phyloP scores from a whole-genome alignment of 2,888 invertebrate species.

The Cerastis leucographa region DNA sequence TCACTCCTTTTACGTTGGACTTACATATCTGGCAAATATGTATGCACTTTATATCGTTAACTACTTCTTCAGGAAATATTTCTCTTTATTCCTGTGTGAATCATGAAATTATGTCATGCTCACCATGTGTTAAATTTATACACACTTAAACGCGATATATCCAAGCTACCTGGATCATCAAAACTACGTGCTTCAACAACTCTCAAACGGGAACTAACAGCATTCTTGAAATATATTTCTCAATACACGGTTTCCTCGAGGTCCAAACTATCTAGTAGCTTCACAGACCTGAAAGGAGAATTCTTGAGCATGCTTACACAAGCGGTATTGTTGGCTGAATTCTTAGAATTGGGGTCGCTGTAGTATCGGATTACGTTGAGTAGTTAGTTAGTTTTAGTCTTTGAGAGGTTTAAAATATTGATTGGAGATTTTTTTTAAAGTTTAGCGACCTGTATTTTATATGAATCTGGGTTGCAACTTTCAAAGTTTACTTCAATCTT shows the following conservation, averaged over 20 bases:
- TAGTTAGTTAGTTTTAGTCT: too few species aligned
- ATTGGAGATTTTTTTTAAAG: background rate
- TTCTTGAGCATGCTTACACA: conserved; percentile 46
- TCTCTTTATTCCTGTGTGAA: background rate
- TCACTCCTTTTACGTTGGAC: background rate
- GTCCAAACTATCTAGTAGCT: conserved; percentile 19
- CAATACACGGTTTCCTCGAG: conserved; percentile 31
- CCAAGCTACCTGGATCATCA: background rate
- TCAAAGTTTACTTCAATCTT: background rate
- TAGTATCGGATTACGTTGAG: background rate
- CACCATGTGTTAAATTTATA: background rate
- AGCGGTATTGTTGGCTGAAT: conserved; percentile 47
- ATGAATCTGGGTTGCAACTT: background rate
- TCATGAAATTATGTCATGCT: background rate
- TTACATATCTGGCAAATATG: background rate
- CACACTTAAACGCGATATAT: background rate
- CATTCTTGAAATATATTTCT: conserved; percentile 44
- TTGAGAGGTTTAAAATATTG: background rate
- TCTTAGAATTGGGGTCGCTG: conserved; percentile 21
- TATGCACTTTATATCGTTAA: background rate
- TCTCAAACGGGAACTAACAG: conserved; percentile 30
- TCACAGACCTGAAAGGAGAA: conserved; percentile 18
- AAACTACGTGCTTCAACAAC: conserved; percentile 13
- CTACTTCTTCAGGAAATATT: background rate
- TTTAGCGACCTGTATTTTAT: background rate